phyloP scores from a whole-genome alignment of 2,888 invertebrate species.

The Agriopis aurantiaria region DNA sequence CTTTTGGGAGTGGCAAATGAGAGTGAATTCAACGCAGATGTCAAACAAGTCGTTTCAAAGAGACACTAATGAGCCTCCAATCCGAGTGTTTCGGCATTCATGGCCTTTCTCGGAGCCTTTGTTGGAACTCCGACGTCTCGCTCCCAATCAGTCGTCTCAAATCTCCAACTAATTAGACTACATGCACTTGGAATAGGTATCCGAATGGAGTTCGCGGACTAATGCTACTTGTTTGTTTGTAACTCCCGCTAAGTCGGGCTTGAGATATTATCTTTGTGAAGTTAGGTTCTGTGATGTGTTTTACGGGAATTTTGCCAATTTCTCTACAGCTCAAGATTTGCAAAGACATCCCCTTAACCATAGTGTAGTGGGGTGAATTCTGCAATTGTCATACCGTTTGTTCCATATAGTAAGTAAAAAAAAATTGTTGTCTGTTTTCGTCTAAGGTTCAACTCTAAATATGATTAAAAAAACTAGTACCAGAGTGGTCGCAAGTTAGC shows the following conservation, averaged over 20 bases:
- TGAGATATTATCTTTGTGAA: constrained; percentile 29
- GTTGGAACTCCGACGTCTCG: constrained; percentile 36
- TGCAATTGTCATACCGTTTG: background rate
- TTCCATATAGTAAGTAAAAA: too few relatives aligned
- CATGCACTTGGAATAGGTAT: constrained; percentile 38
- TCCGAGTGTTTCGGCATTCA: constrained; percentile 58
- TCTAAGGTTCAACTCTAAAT: background rate
- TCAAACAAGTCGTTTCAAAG: constrained; percentile 65
- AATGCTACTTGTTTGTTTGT: constrained; percentile 43
- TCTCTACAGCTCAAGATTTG: background rate
- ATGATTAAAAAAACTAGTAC: background rate
- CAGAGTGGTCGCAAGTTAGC: too few relatives aligned
- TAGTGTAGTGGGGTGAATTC: background rate
- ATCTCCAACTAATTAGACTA: constrained; percentile 50
- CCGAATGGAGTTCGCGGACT: constrained; percentile 34
- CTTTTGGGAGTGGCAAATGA: constrained; percentile 62
- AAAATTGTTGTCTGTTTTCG: too few relatives aligned
- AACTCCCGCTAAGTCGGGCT: constrained; percentile 25
- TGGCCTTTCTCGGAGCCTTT: constrained; percentile 41
- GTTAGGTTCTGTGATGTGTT: constrained; percentile 17
- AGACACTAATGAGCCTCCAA: constrained; percentile 62
- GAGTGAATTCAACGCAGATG: constrained; percentile 60
- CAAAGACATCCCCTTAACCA: background rate
- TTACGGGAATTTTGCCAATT: constrained; percentile 9
- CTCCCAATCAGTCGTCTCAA: constrained; percentile 47